Base-by-base conservation (phyloP, 2,888 invertebrate genomes). In the Malthinus seriepunctatus region DNA sequence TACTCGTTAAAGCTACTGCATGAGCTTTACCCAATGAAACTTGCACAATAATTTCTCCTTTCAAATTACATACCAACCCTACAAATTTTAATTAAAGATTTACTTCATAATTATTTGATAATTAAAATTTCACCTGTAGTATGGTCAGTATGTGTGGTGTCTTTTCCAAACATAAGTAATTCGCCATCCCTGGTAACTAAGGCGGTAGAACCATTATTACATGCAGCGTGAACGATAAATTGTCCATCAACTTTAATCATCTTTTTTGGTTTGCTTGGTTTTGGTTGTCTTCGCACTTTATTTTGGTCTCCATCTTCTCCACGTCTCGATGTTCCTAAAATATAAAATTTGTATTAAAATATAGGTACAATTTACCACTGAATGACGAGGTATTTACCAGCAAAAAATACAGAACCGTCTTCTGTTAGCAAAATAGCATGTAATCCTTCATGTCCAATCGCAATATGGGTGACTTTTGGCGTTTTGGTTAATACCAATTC, bases 1-100 rank as follows among this genome's bases (percentile, higher is more conserved):
- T 91, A 67, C 86, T 88, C 9, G 91, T 94, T 8, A 98, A 81
- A 0, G 88, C 92, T 0, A 94, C 91, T n/a, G 92, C 91, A 73
- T 98, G 98, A 0, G 97, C 97, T 80, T 98, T 98, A 2, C 98
- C 98, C 57, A 99, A 80, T 0, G 92, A 89, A 3, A 96, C 89
- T 80, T 89, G 83, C 0, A 79, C 78, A 31, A 81, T 70, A 63
- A 75, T 77, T 67, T 78, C 78, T 3, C 77, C 77, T 67, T 77
- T 78, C 44, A 79, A 63, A 51, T 72, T 74, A 32, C 68, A 69
- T 1, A 80, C 77, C 8, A 77, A 51, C 33, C 77, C 76, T 76
- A 51, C 9, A 70, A 65, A 51, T 33, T n/a, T n/a, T 2, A 23
- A 23, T 23, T 37, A 49, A 4, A 10, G 3, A 35, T 48, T 11